phyloP scores from a whole-genome alignment of 2,888 invertebrate genomes.

The Cylloceria caligata region DNA sequence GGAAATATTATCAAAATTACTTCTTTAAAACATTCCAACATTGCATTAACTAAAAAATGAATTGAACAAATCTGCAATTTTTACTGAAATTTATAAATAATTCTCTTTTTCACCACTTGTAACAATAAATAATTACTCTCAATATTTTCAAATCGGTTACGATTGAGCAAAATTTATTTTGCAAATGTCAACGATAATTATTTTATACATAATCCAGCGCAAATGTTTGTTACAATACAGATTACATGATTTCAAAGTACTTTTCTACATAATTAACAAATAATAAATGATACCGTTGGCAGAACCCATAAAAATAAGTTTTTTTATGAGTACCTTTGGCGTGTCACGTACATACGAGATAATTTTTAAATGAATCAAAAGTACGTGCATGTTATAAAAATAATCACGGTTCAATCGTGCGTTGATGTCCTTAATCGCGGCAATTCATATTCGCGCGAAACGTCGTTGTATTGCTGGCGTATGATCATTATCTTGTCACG shows the following conservation, averaged over 20 bases:
- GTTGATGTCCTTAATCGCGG: slow-evolving; percentile 49
- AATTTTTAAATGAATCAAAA: no score
- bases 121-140: no score
- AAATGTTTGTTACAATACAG: neutral
- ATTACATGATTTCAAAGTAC: no score
- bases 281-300: neutral
- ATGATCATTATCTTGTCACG: slow-evolving; percentile 50
- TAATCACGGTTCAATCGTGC: slow-evolving; percentile 40
- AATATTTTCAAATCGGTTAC: no score
- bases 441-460: slow-evolving; percentile 44
- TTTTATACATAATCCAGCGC: neutral
- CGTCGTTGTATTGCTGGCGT: slow-evolving; percentile 57
- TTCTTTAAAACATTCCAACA: no score
- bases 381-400: no score
- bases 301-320: neutral
- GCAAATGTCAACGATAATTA: neutral
- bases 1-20: neutral
- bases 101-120: no score
- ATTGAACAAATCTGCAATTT: no score
- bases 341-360: neutral
- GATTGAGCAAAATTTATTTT: neutral
- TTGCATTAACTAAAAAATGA: no score
- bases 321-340: neutral
- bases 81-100: no score
- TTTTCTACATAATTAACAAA: neutral